Percentiles rank a stretch among this genome's conserved stretches.
Conservation (phyloP, 2,113 vertebrate genomes). For the Canis aureus region DNA sequence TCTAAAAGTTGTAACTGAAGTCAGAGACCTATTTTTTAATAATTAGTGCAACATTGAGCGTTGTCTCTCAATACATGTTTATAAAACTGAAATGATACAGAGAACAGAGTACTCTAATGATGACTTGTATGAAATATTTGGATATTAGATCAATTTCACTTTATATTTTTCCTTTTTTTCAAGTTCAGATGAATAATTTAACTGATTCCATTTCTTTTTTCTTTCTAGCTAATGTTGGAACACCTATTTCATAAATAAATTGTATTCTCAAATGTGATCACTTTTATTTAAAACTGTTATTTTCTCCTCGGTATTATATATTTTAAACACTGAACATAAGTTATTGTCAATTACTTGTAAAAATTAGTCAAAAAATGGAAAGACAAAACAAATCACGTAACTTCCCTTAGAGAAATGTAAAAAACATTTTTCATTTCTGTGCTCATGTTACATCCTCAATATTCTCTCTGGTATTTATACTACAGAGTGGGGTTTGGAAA, state of each 20-base stretch:
- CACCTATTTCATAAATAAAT: not conserved
- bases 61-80: not conserved
- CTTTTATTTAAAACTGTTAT: conserved; percentile 20
- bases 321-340: not conserved
- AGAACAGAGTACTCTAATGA: not conserved
- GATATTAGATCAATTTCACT: not conserved
- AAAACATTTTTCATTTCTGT: not conserved
- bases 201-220: conserved; percentile 19
- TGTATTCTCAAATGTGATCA: not conserved
- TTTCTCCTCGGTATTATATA: not conserved
- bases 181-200: conserved; percentile 32
- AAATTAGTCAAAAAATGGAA: conserved; percentile 31
- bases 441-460: not conserved
- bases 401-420: not conserved
- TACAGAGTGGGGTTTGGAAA: not conserved
- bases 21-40: not conserved
- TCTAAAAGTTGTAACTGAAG: not conserved
- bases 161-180: not conserved
- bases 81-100: not conserved
- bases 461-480: not conserved
- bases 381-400: not conserved
- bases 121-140: not conserved
- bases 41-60: not conserved
- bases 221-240: not conserved
- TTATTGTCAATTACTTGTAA: not conserved